These are phyloP conservation scores for Drosophila birchii DNA, from an alignment of 2,888 invertebrate species.

Conservation along the genomic window DNA sequence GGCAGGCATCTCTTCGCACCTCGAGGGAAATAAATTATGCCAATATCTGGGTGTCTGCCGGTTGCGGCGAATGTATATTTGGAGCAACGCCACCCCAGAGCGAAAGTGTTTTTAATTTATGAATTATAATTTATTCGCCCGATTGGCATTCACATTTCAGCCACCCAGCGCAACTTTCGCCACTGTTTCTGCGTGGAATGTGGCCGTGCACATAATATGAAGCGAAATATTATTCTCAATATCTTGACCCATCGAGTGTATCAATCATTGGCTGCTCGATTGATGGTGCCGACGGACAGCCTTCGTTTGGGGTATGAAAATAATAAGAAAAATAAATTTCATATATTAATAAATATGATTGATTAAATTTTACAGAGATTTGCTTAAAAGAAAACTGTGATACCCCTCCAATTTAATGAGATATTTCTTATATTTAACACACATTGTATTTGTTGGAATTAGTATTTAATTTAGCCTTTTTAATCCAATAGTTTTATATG, in stretches of 20 bases:
- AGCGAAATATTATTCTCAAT: conserved; percentile 30
- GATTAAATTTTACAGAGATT: background rate
- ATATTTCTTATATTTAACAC: background rate
- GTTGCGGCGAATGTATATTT: conserved; percentile 40
- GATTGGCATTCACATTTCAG: conserved; percentile 53
- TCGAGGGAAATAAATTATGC: conserved; percentile 49
- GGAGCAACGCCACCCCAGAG: conserved; percentile 54
- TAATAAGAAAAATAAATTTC: background rate
- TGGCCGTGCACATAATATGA: conserved; percentile 54
- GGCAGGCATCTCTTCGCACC: conserved; percentile 73
- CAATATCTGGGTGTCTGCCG: conserved; percentile 51
- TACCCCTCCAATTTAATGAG: background rate
- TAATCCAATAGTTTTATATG: background rate
- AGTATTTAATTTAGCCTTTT: background rate
- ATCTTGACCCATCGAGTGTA: conserved; percentile 49
- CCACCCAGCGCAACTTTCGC: conserved; percentile 33
- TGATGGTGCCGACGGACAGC: conserved; percentile 48
- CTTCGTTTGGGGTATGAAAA: conserved; percentile 34
- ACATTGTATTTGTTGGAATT: background rate
- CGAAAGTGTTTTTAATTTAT: conserved; percentile 67
- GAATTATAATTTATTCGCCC: conserved; percentile 71
- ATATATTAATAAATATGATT: background rate
- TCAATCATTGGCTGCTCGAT: conserved; percentile 56
- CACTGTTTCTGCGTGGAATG: conserved; percentile 63
- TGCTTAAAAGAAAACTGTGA: background rate